phyloP scores from a whole-genome alignment of 1,140 invertebrate species.

The Bombus sylvicola region DNA sequence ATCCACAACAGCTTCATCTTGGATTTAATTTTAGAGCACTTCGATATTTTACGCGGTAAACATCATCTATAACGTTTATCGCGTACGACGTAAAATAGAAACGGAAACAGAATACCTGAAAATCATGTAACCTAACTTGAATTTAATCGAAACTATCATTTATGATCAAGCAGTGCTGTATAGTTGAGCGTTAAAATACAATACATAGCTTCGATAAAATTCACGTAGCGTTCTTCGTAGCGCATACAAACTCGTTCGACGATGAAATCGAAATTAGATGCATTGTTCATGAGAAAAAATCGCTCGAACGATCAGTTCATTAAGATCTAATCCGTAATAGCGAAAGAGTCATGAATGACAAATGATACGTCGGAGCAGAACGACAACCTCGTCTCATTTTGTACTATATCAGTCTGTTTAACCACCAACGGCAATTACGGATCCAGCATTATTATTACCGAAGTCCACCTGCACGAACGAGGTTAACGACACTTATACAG shows the following conservation, averaged over 20 bases:
- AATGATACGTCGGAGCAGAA: slow-evolving; percentile 9
- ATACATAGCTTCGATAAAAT: too few species aligned
- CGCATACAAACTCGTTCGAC: neutral
- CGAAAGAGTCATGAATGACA: slow-evolving; percentile 14
- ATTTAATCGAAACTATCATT: neutral
- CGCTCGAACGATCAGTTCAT: slow-evolving; percentile 12
- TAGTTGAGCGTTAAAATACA: neutral
- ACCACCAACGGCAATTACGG: slow-evolving; percentile 48
- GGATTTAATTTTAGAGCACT: neutral
- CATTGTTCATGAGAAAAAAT: neutral
- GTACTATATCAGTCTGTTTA: slow-evolving; percentile 30
- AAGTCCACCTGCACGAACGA: slow-evolving; percentile 49
- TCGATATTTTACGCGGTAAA: neutral
- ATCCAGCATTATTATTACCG: slow-evolving; percentile 36
- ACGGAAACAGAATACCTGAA: neutral
- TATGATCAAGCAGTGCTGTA: too few species aligned
- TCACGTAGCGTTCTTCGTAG: too few species aligned
- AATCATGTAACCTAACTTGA: neutral
- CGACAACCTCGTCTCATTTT: slow-evolving; percentile 13
- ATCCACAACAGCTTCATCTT: neutral
- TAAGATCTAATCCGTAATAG: slow-evolving; percentile 29
- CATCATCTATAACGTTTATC: neutral
- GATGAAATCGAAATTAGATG: neutral
- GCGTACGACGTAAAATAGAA: neutral
- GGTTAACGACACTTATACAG: slow-evolving; percentile 51